Conservation (phyloP, 2,797 vertebrate species). For the Chelonia mydas region DNA sequence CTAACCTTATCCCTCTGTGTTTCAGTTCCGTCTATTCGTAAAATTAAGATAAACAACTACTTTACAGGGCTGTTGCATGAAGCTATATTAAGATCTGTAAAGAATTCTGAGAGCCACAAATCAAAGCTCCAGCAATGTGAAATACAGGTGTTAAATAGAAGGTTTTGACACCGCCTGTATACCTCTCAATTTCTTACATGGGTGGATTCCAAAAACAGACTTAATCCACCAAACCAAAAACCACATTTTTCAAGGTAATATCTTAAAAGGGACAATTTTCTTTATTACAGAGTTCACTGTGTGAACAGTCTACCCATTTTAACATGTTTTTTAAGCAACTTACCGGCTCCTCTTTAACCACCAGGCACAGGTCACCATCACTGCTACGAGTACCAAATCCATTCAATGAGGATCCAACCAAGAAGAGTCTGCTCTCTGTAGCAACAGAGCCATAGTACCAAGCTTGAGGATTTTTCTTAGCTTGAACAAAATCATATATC, state of each 20-base stretch:
- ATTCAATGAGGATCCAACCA: slow-evolving; percentile 95
- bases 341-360: slow-evolving; percentile 88
- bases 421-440: slow-evolving; percentile 88
- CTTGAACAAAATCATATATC: not conserved
- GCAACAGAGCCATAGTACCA: slow-evolving; percentile 10
- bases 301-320: not conserved
- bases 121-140: not conserved
- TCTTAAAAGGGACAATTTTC: not conserved
- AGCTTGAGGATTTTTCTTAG: not conserved
- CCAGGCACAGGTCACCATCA: slow-evolving; percentile 95
- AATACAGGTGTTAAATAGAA: not conserved
- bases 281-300: not conserved
- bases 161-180: not conserved
- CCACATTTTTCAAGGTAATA: not conserved
- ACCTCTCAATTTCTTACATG: not conserved
- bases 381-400: slow-evolving; percentile 93
- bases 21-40: not conserved
- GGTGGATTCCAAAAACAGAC: not conserved
- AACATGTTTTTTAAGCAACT: slow-evolving; percentile 66
- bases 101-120: not conserved
- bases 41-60: not conserved
- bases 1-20: not conserved
- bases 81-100: not conserved
- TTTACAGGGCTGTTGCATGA: not conserved
- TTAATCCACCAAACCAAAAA: not conserved